Conservation (phyloP, 2,888 invertebrate species). For the Pterobdella sp. region DNA sequence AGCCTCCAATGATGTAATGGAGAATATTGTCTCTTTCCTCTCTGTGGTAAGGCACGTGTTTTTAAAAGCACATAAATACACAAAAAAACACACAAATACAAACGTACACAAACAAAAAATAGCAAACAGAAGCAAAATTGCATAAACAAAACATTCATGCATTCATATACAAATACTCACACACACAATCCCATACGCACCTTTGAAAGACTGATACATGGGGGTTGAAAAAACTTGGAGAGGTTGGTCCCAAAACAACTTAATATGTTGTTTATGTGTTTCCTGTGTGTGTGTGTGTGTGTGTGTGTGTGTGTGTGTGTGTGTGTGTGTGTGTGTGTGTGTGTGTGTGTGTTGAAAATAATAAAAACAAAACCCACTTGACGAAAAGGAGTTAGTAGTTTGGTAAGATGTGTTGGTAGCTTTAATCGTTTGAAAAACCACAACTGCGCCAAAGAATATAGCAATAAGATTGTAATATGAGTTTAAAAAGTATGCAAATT, state of each 20-base stretch:
- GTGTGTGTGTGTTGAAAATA: background rate
- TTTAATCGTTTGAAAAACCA: background rate
- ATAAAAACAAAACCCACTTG: background rate
- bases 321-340: background rate
- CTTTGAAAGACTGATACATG: too few relatives aligned
- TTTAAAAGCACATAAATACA: too few relatives aligned
- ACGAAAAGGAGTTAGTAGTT: too few relatives aligned
- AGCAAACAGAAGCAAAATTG: too few relatives aligned
- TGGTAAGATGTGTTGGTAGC: background rate
- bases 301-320: background rate
- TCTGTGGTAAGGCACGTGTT: background rate
- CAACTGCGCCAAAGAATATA: background rate
- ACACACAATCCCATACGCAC: background rate
- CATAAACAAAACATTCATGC: too few relatives aligned
- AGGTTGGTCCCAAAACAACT: too few relatives aligned
- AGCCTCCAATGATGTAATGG: constrained; percentile 5
- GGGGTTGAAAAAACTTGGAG: too few relatives aligned
- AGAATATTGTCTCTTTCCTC: too few relatives aligned
- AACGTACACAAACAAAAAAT: too few relatives aligned
- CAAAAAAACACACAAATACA: too few relatives aligned
- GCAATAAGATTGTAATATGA: background rate
- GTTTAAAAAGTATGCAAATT: background rate
- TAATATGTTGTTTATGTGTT: too few relatives aligned
- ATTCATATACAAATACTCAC: too few relatives aligned
- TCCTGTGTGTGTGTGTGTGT: constrained; percentile 6